Evolutionary conservation across 1,140 invertebrate genomes (phyloP), one percentile per base, ranked within the genome.

Genomic region (Bilobella aurantiaca): DNA sequence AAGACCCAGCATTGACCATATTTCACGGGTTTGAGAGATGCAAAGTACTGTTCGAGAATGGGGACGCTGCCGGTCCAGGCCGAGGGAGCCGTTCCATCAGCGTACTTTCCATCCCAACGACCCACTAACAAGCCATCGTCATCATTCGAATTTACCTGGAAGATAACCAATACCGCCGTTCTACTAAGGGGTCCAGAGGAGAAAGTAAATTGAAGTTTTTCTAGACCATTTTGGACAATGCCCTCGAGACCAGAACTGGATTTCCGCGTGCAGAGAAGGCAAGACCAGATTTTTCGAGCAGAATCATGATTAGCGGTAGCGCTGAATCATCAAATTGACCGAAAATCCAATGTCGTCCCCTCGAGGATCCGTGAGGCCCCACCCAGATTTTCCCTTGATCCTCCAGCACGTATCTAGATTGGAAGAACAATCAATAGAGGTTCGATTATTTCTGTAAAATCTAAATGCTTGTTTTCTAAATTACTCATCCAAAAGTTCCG

Each of bases 1-100:
- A 88, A 89, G 0, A 89, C 86, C 86, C 86, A 90, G 74, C 87
- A 90, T 73, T 89, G 87, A 1, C 86, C 87, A 74, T 85, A 90
- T 27, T 82, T 82, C 16, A 89, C 59, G 3, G 59, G 59, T 28
- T 62, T 62, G 3, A 62, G 31, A 18, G 59, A 30, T 62, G 37
- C 31, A 58, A 85, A 76, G 75, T 81, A 87, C 69, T 86, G 75
- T 59, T 83, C 79, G 12, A 87, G 73, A 69, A 87, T 87, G 14
- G 81, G 79, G 1, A 83, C 80, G 47, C 82, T 84, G 18, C 85
- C 86, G 30, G 82, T 85, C 86, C 86, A 87, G 27, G 81, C 80
- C 1, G 81, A 81, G 0, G 85, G 85, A 0, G 84, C 79, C 0
- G 81, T 83, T 0, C 87, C 88, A 64, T 86, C 87, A 0, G 76